Evolutionary conservation across 2,888 invertebrate species (phyloP), one percentile per base, ranked within the genome.

Genomic region (Trissoscelio sp.): DNA sequence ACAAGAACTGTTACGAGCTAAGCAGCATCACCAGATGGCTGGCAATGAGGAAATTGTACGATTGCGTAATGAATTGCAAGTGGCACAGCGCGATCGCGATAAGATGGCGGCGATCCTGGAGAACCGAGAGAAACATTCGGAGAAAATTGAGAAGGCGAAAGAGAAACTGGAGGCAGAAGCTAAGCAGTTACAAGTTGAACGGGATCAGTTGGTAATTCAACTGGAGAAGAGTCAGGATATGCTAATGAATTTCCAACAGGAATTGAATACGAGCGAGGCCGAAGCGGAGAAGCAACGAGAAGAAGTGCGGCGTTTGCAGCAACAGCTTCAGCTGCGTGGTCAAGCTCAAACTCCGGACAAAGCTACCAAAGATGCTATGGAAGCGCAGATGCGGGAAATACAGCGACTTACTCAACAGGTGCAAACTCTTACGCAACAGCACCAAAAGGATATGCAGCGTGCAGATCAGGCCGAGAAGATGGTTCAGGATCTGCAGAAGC

Each of bases 161-260:
- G 95, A 95, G 62, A 97, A 97, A 91, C 92, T 97, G 85, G 97
- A 97, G 90, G 94, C 94, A 0, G 97, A 97, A 83, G 94, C 96
- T 70, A 97, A 97, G 88, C 97, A 97, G 91, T 91, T 97, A 87
- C 96, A 96, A 14, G 94, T 96, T 83, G 97, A 97, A 90, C 87
- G 96, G 57, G 97, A 97, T 90, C 97, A 97, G 91, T 92, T 98
- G 82, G 97, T 97, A 0, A 94, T 96, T 83, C 97, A 97, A 90
- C 91, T 98, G 89, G 97, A 97, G 91, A 97, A 98, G 92, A 97
- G 97, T 44, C 97, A 97, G 91, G 97, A 97, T 86, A 97, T 97
- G 95, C 92, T 98, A 75, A 95, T 97, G 92, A 97, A 97, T 92
- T 97, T 97, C 96, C 97, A 97, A 91, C 95, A 97, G 89, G 97